Evolutionary conservation across 2,888 invertebrate genomes (phyloP).

Genomic region (Itoplectis maculator): DNA sequence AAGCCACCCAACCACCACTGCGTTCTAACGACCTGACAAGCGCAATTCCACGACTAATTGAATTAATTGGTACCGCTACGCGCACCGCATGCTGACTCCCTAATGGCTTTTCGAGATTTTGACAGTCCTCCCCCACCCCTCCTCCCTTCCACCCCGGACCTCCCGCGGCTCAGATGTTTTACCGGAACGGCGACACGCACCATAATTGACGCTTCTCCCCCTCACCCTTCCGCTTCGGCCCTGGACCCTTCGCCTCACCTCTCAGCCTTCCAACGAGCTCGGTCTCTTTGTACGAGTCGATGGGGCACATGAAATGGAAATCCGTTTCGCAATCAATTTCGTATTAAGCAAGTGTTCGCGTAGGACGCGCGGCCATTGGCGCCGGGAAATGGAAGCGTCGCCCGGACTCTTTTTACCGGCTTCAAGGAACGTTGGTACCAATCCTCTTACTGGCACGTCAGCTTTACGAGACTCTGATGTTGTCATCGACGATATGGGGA

Average conservation of each 20-base stretch:
- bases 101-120: constrained; percentile 58
- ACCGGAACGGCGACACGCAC: constrained; percentile 49
- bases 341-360: constrained; percentile 38
- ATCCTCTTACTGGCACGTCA: constrained; percentile 52
- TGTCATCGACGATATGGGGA: constrained; percentile 27
- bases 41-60: constrained; percentile 48
- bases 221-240: constrained; percentile 7
- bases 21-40: constrained; percentile 39
- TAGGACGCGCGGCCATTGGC: background rate
- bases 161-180: constrained; percentile 59
- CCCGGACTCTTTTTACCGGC: background rate
- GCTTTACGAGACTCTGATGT: constrained; percentile 20
- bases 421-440: background rate
- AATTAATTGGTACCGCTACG: constrained; percentile 54
- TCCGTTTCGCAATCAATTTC: constrained; percentile 57
- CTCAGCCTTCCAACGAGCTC: constrained; percentile 10
- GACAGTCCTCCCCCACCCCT: constrained; percentile 18
- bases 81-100: constrained; percentile 41
- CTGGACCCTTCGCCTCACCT: background rate
- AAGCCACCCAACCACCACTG: background rate
- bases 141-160: too few relatives aligned
- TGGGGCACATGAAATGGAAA: constrained; percentile 15
- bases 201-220: constrained; percentile 50
- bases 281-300: constrained; percentile 24
- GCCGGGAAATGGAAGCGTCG: background rate